Conservation (phyloP, 2,113 vertebrate genomes). For the Alligator sinensis region DNA sequence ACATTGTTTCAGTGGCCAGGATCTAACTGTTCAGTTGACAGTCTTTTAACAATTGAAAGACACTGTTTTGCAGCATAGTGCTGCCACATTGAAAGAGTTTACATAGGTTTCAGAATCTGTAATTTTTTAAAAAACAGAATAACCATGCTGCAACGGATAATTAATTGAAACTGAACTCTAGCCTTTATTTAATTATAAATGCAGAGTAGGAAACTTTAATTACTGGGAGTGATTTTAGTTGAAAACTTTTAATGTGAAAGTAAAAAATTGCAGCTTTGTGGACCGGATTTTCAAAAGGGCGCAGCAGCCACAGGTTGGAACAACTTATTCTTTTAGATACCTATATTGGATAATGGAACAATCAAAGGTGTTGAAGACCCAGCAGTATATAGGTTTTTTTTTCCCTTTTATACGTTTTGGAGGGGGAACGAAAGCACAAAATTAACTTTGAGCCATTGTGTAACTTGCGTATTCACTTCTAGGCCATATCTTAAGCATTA, state of each 20-base stretch:
- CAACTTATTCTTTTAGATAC: background rate
- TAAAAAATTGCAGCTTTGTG: background rate
- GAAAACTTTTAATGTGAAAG: background rate
- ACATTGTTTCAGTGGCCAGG: constrained; percentile 59
- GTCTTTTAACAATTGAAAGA: constrained; percentile 52
- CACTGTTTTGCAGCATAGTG: background rate
- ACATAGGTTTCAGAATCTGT: background rate
- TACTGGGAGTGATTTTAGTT: background rate
- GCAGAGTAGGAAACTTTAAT: background rate
- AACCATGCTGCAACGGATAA: background rate
- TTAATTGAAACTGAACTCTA: background rate
- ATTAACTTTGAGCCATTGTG: background rate
- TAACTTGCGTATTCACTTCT: too few species aligned
- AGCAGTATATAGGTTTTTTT: background rate
- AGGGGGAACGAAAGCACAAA: background rate
- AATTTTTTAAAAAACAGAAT: background rate
- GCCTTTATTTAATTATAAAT: background rate
- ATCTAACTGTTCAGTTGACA: constrained; percentile 65
- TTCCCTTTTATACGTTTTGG: background rate
- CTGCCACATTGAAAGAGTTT: background rate
- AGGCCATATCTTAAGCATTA: too few species aligned
- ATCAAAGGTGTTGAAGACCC: background rate
- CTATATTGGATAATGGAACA: background rate
- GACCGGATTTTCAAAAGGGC: background rate
- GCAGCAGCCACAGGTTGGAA: accelerated